These are phyloP conservation scores for Pipistrellus pipistrellus DNA, from an alignment of 2,797 vertebrate species.

Conservation along the genomic window DNA sequence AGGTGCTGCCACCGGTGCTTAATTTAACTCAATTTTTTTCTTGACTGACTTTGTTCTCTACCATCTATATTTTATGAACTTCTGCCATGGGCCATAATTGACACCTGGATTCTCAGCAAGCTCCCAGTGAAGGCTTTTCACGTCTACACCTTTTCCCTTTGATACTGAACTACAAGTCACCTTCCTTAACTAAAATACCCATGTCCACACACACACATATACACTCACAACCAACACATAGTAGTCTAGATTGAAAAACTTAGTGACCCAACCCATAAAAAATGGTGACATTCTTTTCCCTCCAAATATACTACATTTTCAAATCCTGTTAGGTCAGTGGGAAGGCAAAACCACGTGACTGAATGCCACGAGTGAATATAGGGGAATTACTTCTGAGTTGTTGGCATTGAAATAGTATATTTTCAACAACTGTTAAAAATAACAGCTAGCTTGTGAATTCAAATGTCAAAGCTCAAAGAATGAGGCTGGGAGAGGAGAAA, in stretches of 20 bases:
- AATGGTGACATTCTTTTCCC: neutral
- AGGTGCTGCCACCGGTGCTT: slow-evolving; percentile 64
- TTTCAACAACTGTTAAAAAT: slow-evolving; percentile 49
- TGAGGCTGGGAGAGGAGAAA: neutral
- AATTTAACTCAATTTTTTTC: slow-evolving; percentile 79
- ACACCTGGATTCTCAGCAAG: slow-evolving; percentile 59
- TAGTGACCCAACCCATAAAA: neutral
- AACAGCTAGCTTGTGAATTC: slow-evolving; percentile 59
- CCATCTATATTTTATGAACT: slow-evolving; percentile 66
- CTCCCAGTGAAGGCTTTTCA: slow-evolving; percentile 40
- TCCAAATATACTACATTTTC: neutral
- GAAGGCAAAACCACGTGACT: neutral
- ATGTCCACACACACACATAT: neutral
- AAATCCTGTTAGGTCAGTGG: slow-evolving; percentile 5
- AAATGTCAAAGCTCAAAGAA: slow-evolving; percentile 38
- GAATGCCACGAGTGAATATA: slow-evolving; percentile 5
- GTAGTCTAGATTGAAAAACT: neutral
- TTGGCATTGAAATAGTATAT: neutral
- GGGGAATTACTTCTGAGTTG: slow-evolving; percentile 10
- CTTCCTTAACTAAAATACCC: slow-evolving; percentile 30
- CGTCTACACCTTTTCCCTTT: neutral
- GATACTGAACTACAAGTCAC: slow-evolving; percentile 1
- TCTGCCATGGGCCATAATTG: slow-evolving; percentile 66
- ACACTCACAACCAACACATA: no score
- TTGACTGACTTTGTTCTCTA: slow-evolving; percentile 70